Evolutionary conservation across 2,888 invertebrate species (phyloP).

Genomic region (Drosophila rellima): DNA sequence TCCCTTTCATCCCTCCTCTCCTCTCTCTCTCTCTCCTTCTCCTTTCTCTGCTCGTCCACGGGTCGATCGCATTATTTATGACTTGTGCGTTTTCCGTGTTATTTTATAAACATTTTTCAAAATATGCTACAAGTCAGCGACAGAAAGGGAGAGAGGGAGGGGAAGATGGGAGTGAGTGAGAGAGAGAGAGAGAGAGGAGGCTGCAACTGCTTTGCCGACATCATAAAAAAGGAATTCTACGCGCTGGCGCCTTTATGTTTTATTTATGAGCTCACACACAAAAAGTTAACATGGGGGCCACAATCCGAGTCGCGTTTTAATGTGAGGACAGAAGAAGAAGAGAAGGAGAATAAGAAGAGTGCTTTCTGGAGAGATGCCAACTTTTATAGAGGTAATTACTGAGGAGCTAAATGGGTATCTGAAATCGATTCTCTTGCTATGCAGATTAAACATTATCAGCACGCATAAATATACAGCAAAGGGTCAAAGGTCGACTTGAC

Average conservation of each 20-base stretch:
- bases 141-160: background rate
- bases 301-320: conserved; percentile 73
- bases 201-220: conserved; percentile 68
- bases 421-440: conserved; percentile 54
- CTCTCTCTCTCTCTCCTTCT: background rate
- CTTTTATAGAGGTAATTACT: conserved; percentile 56
- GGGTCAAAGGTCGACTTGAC: conserved; percentile 58
- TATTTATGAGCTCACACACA: conserved; percentile 73
- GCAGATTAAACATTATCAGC: conserved; percentile 64
- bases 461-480: conserved; percentile 56
- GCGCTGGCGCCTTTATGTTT: conserved; percentile 76
- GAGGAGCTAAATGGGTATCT: conserved; percentile 22
- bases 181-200: conserved; percentile 15
- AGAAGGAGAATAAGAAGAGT: background rate
- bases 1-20: background rate
- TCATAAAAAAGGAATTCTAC: conserved; percentile 69
- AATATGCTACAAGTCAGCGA: conserved; percentile 62
- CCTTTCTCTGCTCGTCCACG: background rate
- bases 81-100: conserved; percentile 79
- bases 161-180: background rate
- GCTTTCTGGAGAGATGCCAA: conserved; percentile 31
- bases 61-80: conserved; percentile 77
- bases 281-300: conserved; percentile 54
- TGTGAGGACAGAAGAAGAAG: conserved; percentile 35
- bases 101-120: conserved; percentile 81